phyloP scores from a whole-genome alignment of 2,888 invertebrate genomes.

The Cataglyphis rosenhaueri region DNA sequence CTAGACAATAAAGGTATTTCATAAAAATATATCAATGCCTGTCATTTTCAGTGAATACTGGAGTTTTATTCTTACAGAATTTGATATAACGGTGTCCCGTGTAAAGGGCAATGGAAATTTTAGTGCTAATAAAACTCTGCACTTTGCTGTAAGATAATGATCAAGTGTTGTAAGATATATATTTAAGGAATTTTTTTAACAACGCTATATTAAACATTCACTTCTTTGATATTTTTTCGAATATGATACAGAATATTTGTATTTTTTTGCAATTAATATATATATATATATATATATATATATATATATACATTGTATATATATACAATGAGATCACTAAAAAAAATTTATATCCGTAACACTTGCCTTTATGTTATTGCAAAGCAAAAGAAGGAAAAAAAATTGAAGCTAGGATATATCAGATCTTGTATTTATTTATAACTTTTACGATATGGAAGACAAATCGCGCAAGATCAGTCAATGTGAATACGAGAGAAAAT shows the following conservation, averaged over 20 bases:
- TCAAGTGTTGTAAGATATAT: background rate
- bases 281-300: background rate
- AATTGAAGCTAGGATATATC: background rate
- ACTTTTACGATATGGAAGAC: conserved; percentile 44
- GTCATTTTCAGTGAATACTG: conserved; percentile 46
- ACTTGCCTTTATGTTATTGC: background rate
- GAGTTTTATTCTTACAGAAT: conserved; percentile 50
- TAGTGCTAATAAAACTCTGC: conserved; percentile 9
- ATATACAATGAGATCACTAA: background rate
- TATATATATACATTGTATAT: background rate
- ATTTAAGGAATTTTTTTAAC: background rate
- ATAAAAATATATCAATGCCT: conserved; percentile 70
- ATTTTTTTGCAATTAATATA: background rate
- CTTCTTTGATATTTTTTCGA: background rate
- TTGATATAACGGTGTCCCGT: conserved; percentile 27
- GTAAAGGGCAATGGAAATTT: background rate
- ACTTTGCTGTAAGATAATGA: background rate
- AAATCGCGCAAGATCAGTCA: conserved; percentile 28
- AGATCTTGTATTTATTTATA: conserved; percentile 3
- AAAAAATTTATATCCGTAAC: background rate
- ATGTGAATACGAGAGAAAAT: conserved; percentile 10
- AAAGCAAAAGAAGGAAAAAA: background rate
- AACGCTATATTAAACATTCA: background rate
- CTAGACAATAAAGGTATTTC: conserved; percentile 55
- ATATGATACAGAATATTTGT: background rate